phyloP scores from a whole-genome alignment of 2,888 invertebrate species.

The Drosophila mimetica region DNA sequence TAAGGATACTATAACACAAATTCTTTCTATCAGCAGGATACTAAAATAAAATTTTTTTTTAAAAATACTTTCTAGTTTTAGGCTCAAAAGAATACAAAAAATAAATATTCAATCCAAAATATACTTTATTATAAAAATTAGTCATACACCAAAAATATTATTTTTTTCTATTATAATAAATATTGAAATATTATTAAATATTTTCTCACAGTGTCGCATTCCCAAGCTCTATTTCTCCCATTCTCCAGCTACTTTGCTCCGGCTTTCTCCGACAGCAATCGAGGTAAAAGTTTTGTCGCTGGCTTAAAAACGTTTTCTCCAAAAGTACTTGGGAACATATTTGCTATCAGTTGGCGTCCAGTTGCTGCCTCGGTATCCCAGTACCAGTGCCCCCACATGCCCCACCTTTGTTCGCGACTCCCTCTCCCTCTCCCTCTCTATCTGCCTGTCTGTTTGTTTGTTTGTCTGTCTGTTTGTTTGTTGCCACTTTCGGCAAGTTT shows the following conservation, averaged over 20 bases:
- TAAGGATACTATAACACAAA: too few relatives aligned
- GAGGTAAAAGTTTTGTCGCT: conserved; percentile 74
- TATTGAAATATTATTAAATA: too few relatives aligned
- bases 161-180: too few relatives aligned
- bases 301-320: conserved; percentile 72
- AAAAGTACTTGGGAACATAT: conserved; percentile 78
- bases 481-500: conserved; percentile 59
- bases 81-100: too few relatives aligned
- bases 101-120: too few relatives aligned
- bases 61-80: too few relatives aligned
- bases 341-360: conserved; percentile 80
- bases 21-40: too few relatives aligned
- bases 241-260: conserved; percentile 6
- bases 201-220: conserved; percentile 17
- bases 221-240: conserved; percentile 9
- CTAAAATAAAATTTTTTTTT: too few relatives aligned
- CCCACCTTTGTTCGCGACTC: conserved; percentile 8
- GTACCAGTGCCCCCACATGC: too few relatives aligned
- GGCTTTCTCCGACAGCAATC: conserved; percentile 22
- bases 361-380: conserved; percentile 59
- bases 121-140: too few relatives aligned
- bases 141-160: too few relatives aligned
- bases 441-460: conserved; percentile 11
- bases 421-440: conserved; percentile 27
- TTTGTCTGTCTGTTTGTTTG: conserved; percentile 54